These are phyloP conservation scores for Columba guinea DNA, from an alignment of 2,797 vertebrate species.

Conservation along the genomic window DNA sequence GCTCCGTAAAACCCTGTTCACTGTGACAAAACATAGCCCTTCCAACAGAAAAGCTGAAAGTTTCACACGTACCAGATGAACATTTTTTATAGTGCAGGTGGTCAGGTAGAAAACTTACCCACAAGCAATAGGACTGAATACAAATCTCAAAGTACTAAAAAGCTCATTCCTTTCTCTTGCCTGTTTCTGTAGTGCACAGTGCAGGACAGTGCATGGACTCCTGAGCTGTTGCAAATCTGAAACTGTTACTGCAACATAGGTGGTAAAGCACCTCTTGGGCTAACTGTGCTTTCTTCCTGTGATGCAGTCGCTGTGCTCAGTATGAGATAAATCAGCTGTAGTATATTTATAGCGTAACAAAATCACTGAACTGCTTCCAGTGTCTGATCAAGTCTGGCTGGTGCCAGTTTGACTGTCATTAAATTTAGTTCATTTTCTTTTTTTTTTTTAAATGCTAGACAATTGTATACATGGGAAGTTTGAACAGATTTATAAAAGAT, in stretches of 20 bases:
- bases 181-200: neutral
- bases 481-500: neutral
- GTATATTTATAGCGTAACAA: neutral
- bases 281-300: neutral
- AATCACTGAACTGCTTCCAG: neutral
- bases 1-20: neutral
- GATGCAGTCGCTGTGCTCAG: neutral
- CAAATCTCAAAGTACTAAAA: neutral
- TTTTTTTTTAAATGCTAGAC: neutral
- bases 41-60: neutral
- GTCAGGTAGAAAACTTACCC: neutral
- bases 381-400: neutral
- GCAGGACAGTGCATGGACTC: neutral
- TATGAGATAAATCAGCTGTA: neutral
- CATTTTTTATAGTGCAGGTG: neutral
- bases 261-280: neutral
- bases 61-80: neutral
- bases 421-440: neutral
- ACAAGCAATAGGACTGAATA: neutral
- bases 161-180: neutral
- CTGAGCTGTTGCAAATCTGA: neutral
- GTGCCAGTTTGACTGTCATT: neutral
- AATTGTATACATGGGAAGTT: neutral
- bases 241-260: neutral
- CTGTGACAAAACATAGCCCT: neutral